Evolutionary conservation across 1,140 invertebrate genomes (phyloP).

Genomic region (Cheumatopsyche charites): DNA sequence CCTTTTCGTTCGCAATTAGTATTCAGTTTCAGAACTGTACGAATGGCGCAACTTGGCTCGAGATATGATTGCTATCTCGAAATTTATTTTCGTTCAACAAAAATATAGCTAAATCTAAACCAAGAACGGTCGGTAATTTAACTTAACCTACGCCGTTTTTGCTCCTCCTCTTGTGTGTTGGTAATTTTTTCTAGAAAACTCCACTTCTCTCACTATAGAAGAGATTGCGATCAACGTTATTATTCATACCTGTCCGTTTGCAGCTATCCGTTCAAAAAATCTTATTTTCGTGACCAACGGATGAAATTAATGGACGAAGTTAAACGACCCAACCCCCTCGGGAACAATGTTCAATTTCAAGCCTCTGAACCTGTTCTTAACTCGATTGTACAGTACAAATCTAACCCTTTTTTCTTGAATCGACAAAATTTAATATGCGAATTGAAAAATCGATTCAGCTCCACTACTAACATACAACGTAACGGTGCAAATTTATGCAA

Average conservation of each 20-base stretch:
- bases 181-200: constrained; percentile 10
- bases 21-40: constrained; percentile 13
- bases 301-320: constrained; percentile 13
- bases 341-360: background rate
- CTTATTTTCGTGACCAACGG: constrained; percentile 25
- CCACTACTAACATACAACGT: no score
- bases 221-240: constrained; percentile 17
- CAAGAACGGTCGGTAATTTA: background rate
- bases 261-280: constrained; percentile 26
- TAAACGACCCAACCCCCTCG: background rate
- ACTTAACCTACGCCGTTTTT: background rate
- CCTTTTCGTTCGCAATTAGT: constrained; percentile 1
- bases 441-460: no score
- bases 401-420: no score
- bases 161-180: constrained; percentile 15
- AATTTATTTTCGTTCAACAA: constrained; percentile 12
- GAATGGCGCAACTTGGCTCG: constrained; percentile 1
- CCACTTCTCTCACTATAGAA: background rate
- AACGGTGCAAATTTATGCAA: no score
- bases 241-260: constrained; percentile 28
- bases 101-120: constrained; percentile 1
- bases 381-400: no score
- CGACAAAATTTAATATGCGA: no score
- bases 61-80: constrained; percentile 18
- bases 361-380: no score